Percentiles rank a stretch among this genome's conserved stretches.
phyloP scores from a whole-genome alignment of 2,888 invertebrate genomes.

The Myathropa florea region DNA sequence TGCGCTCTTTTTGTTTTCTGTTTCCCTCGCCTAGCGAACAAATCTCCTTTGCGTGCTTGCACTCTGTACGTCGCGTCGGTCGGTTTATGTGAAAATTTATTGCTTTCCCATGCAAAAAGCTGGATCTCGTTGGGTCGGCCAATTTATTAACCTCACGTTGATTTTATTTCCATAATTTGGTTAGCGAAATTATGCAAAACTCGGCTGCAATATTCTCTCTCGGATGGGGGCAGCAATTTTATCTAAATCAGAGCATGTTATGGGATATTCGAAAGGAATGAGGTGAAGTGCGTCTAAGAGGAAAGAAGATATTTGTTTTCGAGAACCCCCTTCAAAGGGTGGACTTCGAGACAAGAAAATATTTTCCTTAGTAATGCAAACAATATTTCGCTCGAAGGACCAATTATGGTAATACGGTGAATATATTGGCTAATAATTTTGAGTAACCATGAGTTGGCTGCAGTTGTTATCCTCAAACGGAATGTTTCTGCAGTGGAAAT shows the following conservation, averaged over 20 bases:
- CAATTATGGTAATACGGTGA: not conserved
- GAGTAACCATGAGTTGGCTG: not conserved
- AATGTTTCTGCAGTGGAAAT: not conserved
- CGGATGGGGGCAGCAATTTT: not conserved
- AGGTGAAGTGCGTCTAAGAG: too few relatives aligned
- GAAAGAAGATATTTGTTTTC: not conserved
- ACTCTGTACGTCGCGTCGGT: not conserved
- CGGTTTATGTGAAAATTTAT: slow-evolving; percentile 52
- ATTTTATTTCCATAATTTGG: slow-evolving; percentile 49
- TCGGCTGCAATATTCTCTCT: not conserved
- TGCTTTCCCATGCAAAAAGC: slow-evolving; percentile 20
- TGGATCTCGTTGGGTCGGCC: not conserved
- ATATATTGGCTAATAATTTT: not conserved
- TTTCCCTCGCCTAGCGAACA: slow-evolving; percentile 21
- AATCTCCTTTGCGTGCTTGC: slow-evolving; percentile 59
- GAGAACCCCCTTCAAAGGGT: not conserved
- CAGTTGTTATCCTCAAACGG: not conserved
- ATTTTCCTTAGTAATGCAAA: not conserved
- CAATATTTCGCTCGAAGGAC: not conserved
- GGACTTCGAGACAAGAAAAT: not conserved
- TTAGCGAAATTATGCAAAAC: not conserved
- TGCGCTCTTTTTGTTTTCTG: slow-evolving; percentile 33
- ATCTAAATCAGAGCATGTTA: not conserved
- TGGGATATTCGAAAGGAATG: too few relatives aligned
- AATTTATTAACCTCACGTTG: slow-evolving; percentile 46